Conservation (phyloP, 2,888 invertebrate genomes). For the Eristalis intricaria region DNA sequence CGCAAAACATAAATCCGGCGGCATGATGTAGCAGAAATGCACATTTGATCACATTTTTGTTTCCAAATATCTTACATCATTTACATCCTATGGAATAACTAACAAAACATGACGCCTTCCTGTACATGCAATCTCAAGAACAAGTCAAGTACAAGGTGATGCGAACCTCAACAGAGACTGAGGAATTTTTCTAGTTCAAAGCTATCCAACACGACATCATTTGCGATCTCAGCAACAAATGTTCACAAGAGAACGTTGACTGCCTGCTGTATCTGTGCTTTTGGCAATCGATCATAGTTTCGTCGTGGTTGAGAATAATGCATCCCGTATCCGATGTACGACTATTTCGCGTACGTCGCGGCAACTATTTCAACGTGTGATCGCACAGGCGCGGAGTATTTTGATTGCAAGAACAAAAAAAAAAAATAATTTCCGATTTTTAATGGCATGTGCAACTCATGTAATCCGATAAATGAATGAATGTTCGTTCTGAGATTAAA, state of each 20-base stretch:
- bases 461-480: background rate
- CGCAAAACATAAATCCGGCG: background rate
- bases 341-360: background rate
- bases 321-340: constrained; percentile 5
- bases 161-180: background rate
- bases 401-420: background rate
- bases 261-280: constrained; percentile 7
- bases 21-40: background rate
- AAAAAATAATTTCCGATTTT: background rate
- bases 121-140: background rate
- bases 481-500: background rate
- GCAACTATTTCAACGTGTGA: constrained; percentile 17
- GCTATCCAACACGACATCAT: constrained; percentile 1
- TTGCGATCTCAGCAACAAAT: constrained; percentile 18
- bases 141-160: constrained; percentile 1
- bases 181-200: constrained; percentile 16
- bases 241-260: constrained; percentile 14
- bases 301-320: constrained; percentile 6
- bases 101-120: background rate
- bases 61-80: background rate
- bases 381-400: background rate
- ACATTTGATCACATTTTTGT: background rate
- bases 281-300: constrained; percentile 36
- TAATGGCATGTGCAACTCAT: background rate
- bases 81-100: background rate